Percentiles rank a stretch among this genome's conserved stretches.
Conservation (phyloP, 2,113 vertebrate genomes). For the Dendrocopos noguchii region DNA sequence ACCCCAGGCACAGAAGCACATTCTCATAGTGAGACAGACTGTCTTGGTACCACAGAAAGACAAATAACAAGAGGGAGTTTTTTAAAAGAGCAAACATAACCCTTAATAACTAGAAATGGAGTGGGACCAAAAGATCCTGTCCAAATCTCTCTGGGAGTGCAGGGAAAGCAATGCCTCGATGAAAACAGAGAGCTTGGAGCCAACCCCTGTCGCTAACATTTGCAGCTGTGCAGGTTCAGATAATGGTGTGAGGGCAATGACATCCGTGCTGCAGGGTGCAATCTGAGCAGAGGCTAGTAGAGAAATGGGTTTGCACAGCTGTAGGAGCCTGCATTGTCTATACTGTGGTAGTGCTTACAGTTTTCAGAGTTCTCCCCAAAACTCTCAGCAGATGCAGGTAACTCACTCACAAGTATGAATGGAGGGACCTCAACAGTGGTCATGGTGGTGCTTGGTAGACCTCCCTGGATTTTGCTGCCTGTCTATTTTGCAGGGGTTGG, state of each 20-base stretch:
- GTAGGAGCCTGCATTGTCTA: neutral
- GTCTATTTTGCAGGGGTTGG: neutral
- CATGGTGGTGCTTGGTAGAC: neutral
- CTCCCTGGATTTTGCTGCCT: neutral
- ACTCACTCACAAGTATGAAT: neutral
- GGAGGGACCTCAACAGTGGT: neutral
- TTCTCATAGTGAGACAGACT: neutral
- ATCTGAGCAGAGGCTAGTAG: slow-evolving; percentile 24
- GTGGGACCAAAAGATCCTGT: neutral
- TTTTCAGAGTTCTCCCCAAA: neutral
- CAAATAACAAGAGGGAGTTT: slow-evolving; percentile 8
- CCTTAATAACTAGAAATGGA: slow-evolving; percentile 28
- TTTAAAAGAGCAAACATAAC: slow-evolving; percentile 14
- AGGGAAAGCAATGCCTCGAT: slow-evolving; percentile 6
- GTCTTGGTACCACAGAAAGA: slow-evolving; percentile 4
- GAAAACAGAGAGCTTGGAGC: neutral
- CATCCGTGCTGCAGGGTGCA: neutral
- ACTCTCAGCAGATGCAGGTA: neutral
- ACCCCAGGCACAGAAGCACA: neutral
- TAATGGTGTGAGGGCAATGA: slow-evolving; percentile 35
- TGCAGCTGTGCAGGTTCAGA: slow-evolving; percentile 29
- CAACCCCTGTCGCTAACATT: slow-evolving; percentile 32
- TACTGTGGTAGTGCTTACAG: neutral
- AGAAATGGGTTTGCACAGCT: neutral
- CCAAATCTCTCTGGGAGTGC: neutral